These are phyloP conservation scores for Clepsis dumicolana DNA, from an alignment of 2,888 invertebrate species.

Conservation along the genomic window DNA sequence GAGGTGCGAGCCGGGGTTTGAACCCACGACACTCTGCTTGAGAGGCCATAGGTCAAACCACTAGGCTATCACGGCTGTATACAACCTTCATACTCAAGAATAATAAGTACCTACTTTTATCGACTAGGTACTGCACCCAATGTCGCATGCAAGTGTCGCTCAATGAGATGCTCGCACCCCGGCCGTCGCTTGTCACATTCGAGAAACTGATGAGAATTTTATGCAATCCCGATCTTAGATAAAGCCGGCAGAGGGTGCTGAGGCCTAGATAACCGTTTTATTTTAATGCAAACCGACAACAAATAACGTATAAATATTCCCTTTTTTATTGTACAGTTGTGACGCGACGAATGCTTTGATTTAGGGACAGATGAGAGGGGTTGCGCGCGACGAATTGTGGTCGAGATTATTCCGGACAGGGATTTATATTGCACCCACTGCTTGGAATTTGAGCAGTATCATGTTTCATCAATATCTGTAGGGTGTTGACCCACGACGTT, in stretches of 20 bases:
- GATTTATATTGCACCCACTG: slow-evolving; percentile 76
- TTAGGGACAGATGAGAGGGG: slow-evolving; percentile 77
- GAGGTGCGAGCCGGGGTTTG: no score
- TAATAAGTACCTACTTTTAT: background rate
- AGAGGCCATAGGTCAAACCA: no score
- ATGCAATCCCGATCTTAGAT: slow-evolving; percentile 84
- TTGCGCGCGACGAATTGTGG: slow-evolving; percentile 78
- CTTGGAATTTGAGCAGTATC: slow-evolving; percentile 70
- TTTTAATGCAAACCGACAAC: slow-evolving; percentile 85
- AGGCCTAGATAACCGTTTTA: slow-evolving; percentile 81
- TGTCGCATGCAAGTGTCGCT: slow-evolving; percentile 48
- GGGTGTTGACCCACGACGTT: slow-evolving; percentile 57
- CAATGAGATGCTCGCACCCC: slow-evolving; percentile 72
- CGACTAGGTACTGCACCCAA: slow-evolving; percentile 5
- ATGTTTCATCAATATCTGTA: slow-evolving; percentile 73
- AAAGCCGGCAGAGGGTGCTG: slow-evolving; percentile 75
- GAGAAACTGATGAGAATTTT: slow-evolving; percentile 80
- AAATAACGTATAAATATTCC: slow-evolving; percentile 85
- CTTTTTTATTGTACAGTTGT: slow-evolving; percentile 79
- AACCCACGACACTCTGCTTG: no score
- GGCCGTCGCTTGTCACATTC: slow-evolving; percentile 71
- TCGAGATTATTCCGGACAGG: slow-evolving; percentile 73
- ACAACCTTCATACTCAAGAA: background rate
- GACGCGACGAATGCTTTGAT: slow-evolving; percentile 79
- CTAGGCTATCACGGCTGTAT: background rate